These are phyloP conservation scores for Spondyliosoma cantharus DNA, from an alignment of 2,797 vertebrate species.

Conservation along the genomic window DNA sequence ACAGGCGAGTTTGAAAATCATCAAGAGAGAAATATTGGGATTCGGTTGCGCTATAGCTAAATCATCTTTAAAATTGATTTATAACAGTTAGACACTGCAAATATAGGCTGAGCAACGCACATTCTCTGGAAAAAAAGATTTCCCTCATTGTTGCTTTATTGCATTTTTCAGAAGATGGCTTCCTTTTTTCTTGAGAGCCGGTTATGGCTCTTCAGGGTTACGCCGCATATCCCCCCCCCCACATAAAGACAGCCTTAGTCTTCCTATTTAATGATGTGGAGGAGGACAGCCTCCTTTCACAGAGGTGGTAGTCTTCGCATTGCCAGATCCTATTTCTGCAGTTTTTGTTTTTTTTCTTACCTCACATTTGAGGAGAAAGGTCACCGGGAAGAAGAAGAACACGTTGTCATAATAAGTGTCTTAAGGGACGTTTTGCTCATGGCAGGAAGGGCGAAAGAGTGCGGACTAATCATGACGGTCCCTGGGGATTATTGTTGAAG, in stretches of 20 bases:
- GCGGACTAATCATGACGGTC: not conserved
- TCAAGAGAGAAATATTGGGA: constrained; percentile 9
- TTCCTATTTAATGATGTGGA: constrained; percentile 74
- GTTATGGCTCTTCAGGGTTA: constrained; percentile 43
- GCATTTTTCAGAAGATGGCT: constrained; percentile 14
- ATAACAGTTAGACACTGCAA: constrained; percentile 25
- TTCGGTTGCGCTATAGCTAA: not conserved
- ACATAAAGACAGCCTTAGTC: constrained; percentile 54
- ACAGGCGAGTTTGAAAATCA: constrained; percentile 29
- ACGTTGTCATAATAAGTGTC: constrained; percentile 35
- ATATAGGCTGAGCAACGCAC: constrained; percentile 19
- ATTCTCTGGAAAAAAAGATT: not conserved
- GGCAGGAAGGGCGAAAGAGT: not conserved
- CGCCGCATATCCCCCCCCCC: constrained; percentile 46
- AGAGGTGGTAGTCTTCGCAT: constrained; percentile 31
- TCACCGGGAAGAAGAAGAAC: constrained; percentile 18
- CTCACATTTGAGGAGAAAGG: constrained; percentile 42
- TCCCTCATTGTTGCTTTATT: constrained; percentile 5
- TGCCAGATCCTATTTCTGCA: constrained; percentile 43
- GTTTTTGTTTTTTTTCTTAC: not conserved
- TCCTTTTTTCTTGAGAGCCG: constrained; percentile 27
- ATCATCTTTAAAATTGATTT: constrained; percentile 45
- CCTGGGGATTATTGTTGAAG: not conserved
- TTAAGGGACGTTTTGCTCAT: constrained; percentile 12
- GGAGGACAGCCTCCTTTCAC: constrained; percentile 70